A percentile compares a stretch with the other conserved stretches of the same genome.
phyloP scores from a whole-genome alignment of 2,797 vertebrate genomes.

The Sebastes minor region DNA sequence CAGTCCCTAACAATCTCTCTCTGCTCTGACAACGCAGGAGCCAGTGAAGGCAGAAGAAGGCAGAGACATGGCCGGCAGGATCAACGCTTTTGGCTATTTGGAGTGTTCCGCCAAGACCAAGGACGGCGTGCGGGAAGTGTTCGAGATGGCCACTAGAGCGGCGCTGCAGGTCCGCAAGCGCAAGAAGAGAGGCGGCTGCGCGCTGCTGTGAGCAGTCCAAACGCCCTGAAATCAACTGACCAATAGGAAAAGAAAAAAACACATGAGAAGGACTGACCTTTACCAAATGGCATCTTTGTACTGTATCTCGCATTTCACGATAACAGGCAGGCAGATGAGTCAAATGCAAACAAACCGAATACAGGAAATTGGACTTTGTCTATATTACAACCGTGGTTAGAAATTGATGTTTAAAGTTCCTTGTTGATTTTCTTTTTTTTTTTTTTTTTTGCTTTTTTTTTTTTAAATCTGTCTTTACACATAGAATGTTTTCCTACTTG shows the following conservation, averaged over 20 bases:
- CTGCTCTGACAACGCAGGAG: constrained; percentile 79
- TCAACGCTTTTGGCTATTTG: constrained; percentile 94
- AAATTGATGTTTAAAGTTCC: constrained; percentile 56
- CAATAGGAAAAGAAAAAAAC: constrained; percentile 33
- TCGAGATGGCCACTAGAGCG: constrained; percentile 96
- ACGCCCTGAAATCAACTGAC: constrained; percentile 33
- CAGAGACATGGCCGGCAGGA: constrained; percentile 93
- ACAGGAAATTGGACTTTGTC: constrained; percentile 66
- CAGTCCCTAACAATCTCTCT: not conserved
- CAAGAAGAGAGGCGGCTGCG: constrained; percentile 88
- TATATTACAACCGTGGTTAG: constrained; percentile 63
- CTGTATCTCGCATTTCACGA: constrained; percentile 77
- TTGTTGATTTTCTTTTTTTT: constrained; percentile 23
- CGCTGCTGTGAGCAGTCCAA: constrained; percentile 85
- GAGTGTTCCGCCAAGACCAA: constrained; percentile 99
- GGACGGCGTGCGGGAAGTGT: constrained; percentile 96
- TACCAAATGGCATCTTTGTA: constrained; percentile 80
- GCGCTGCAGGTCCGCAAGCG: constrained; percentile 95
- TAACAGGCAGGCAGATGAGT: constrained; percentile 49
- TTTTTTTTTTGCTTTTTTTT: constrained; percentile 22
- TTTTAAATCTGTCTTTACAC: constrained; percentile 34
- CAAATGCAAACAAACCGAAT: constrained; percentile 40
- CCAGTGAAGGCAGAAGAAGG: constrained; percentile 95
- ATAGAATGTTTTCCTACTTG: constrained; percentile 42
- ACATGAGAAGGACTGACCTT: constrained; percentile 66